phyloP scores from a whole-genome alignment of 2,113 vertebrate genomes.

The Marmota monax region DNA sequence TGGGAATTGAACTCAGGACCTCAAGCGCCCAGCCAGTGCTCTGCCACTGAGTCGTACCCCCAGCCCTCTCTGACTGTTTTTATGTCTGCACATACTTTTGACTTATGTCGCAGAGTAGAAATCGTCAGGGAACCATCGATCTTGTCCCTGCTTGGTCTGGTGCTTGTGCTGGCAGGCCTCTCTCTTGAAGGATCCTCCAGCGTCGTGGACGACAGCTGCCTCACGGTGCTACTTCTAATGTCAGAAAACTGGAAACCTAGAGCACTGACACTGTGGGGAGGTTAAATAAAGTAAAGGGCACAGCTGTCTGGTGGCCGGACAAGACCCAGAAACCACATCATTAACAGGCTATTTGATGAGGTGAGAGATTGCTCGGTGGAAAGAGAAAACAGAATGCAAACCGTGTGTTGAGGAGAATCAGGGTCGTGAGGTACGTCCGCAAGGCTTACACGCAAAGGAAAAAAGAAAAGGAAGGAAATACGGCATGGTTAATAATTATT shows the following conservation, averaged over 20 bases:
- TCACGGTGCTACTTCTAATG: neutral
- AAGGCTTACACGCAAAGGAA: neutral
- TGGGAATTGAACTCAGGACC: neutral
- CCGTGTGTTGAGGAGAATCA: neutral
- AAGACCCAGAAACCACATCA: slow-evolving; percentile 53
- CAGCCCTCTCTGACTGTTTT: neutral
- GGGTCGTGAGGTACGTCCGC: neutral
- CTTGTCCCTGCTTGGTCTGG: neutral
- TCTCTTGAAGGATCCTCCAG: neutral
- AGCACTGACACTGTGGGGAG: neutral
- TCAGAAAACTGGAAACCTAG: slow-evolving; percentile 31
- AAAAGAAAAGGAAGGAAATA: neutral
- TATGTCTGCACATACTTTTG: neutral
- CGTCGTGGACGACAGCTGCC: neutral
- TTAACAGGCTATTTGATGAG: slow-evolving; percentile 56
- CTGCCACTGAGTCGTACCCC: neutral
- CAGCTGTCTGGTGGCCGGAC: slow-evolving; percentile 53
- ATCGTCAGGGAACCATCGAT: neutral
- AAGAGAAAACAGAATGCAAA: neutral
- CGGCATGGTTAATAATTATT: neutral
- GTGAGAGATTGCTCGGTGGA: slow-evolving; percentile 51
- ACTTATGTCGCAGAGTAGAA: neutral
- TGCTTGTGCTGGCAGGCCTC: neutral
- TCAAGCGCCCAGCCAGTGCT: neutral
- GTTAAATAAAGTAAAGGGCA: neutral